A percentile compares a stretch with the other conserved stretches of the same genome.
phyloP scores from a whole-genome alignment of 2,888 invertebrate genomes.

The Pseudococcus viburni region DNA sequence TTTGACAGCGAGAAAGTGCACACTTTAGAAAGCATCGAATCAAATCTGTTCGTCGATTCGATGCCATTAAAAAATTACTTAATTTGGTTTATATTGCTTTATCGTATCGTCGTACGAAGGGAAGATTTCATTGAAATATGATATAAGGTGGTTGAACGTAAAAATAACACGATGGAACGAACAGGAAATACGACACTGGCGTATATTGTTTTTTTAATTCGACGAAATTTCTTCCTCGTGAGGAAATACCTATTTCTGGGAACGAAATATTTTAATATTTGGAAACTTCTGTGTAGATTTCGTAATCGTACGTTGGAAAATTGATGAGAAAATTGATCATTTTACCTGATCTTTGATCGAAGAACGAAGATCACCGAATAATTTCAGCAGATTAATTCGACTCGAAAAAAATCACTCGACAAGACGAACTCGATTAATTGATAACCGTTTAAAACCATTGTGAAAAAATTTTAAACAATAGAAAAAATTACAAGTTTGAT shows the following conservation, averaged over 20 bases:
- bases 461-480: not conserved
- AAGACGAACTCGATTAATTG: not conserved
- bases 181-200: not conserved
- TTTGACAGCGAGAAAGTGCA: constrained; percentile 5
- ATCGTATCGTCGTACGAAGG: not conserved
- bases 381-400: not conserved
- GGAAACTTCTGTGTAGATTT: too few relatives aligned
- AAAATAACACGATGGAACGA: too few relatives aligned
- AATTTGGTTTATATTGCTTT: not conserved
- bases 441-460: not conserved
- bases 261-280: too few relatives aligned
- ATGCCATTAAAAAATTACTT: constrained; percentile 25
- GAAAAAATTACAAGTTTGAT: not conserved
- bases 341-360: not conserved
- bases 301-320: too few relatives aligned
- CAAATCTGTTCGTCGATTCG: not conserved
- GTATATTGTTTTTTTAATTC: not conserved
- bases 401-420: not conserved
- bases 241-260: too few relatives aligned
- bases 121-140: not conserved
- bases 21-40: not conserved
- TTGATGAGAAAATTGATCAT: not conserved
- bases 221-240: not conserved
- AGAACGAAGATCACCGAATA: not conserved
- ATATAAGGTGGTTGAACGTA: not conserved